Conservation (phyloP, 2,888 invertebrate species). For the Xanthia togata region DNA sequence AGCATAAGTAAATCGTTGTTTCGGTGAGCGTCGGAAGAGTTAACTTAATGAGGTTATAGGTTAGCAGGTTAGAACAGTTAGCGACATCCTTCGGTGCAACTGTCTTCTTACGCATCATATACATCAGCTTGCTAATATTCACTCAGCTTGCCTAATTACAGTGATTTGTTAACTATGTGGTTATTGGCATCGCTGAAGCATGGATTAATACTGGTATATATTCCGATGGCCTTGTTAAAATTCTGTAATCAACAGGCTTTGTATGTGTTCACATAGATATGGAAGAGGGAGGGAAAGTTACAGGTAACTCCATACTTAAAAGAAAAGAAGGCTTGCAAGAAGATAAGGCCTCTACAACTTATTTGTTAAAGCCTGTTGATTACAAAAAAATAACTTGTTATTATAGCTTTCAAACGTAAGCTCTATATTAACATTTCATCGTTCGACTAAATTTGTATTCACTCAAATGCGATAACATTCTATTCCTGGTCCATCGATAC, state of each 20-base stretch:
- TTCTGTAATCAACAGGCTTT: too few relatives aligned
- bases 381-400: too few relatives aligned
- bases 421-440: not conserved
- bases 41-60: not conserved
- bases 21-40: not conserved
- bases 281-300: too few relatives aligned
- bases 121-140: not conserved
- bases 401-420: not conserved
- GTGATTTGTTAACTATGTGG: not conserved
- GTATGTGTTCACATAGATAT: too few relatives aligned
- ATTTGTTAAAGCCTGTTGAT: too few relatives aligned
- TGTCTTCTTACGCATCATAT: not conserved
- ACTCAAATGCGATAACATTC: not conserved
- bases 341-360: too few relatives aligned
- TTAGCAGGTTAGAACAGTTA: not conserved
- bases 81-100: not conserved
- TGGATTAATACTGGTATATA: not conserved
- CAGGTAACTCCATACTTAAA: too few relatives aligned
- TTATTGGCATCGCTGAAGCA: not conserved
- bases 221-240: not conserved
- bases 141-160: too few relatives aligned
- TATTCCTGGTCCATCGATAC: slow-evolving; percentile 19
- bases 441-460: not conserved
- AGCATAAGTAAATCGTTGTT: not conserved
- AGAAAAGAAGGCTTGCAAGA: too few relatives aligned